phyloP scores from a whole-genome alignment of 2,113 vertebrate genomes.

The Anser brachyrhynchus region DNA sequence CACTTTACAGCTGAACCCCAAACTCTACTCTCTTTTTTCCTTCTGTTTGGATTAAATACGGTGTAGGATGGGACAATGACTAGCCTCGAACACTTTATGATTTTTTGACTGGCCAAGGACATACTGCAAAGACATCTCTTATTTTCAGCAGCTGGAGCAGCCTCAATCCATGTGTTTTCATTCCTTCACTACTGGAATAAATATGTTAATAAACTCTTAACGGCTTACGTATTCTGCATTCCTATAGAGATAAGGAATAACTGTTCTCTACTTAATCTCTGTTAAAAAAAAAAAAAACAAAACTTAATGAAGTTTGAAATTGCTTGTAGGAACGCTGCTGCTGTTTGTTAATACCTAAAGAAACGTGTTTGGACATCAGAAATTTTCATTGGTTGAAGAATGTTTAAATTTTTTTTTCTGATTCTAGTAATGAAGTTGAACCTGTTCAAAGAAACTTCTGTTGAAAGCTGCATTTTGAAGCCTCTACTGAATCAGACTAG shows the following conservation, averaged over 20 bases:
- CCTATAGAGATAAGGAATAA: not conserved
- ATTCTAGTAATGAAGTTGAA: not conserved
- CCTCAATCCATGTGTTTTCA: not conserved
- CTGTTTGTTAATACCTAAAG: not conserved
- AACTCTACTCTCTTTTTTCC: not conserved
- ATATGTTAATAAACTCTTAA: not conserved
- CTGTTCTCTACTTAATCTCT: not conserved
- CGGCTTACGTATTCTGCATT: not conserved
- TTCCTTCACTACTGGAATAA: not conserved
- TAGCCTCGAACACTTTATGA: not conserved
- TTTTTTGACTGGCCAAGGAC: not conserved
- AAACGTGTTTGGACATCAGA: not conserved
- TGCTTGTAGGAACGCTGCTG: not conserved
- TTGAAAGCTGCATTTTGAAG: not conserved
- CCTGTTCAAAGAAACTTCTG: not conserved
- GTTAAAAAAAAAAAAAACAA: not conserved
- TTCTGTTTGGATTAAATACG: not conserved
- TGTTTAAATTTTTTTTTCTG: not conserved
- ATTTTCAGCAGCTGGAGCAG: not conserved
- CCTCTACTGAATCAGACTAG: not conserved
- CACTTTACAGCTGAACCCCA: not conserved
- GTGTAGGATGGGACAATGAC: not conserved
- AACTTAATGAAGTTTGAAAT: not conserved
- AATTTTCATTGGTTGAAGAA: not conserved
- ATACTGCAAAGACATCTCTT: not conserved